phyloP scores from a whole-genome alignment of 2,888 invertebrate genomes.

The Opisthograptis luteolata region DNA sequence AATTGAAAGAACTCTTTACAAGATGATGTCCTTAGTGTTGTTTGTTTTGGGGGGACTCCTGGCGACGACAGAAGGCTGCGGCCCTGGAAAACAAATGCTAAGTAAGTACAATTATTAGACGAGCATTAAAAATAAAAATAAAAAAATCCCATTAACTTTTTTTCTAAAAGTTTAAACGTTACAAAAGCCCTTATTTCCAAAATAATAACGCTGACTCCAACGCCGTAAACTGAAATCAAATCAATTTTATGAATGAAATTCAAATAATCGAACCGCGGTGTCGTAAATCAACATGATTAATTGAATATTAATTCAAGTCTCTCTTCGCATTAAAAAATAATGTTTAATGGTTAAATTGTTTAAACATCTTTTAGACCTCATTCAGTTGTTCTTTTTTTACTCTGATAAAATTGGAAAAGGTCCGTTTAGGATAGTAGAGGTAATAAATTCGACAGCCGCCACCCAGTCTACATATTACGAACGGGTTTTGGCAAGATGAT shows the following conservation, averaged over 20 bases:
- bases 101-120: slow-evolving; percentile 65
- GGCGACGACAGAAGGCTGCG: slow-evolving; percentile 76
- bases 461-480: slow-evolving; percentile 72
- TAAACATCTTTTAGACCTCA: too few species aligned
- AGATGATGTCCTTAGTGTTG: slow-evolving; percentile 82
- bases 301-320: slow-evolving; percentile 27
- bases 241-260: slow-evolving; percentile 31
- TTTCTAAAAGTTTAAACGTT: background rate
- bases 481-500: slow-evolving; percentile 62
- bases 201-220: background rate
- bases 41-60: slow-evolving; percentile 78
- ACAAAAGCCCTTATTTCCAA: background rate
- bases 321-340: slow-evolving; percentile 22
- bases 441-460: slow-evolving; percentile 69
- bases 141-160: slow-evolving; percentile 4
- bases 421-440: slow-evolving; percentile 29
- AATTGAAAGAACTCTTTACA: slow-evolving; percentile 62
- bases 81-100: slow-evolving; percentile 75
- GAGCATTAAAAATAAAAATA: background rate
- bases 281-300: slow-evolving; percentile 34
- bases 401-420: slow-evolving; percentile 17
- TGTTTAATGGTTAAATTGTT: too few species aligned
- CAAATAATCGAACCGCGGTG: slow-evolving; percentile 13
- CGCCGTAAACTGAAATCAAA: slow-evolving; percentile 2
- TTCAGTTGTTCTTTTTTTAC: slow-evolving; percentile 22